A percentile compares a stretch with the other conserved stretches of the same genome.
phyloP scores from a whole-genome alignment of 2,888 invertebrate genomes.

The Vanessa cardui region DNA sequence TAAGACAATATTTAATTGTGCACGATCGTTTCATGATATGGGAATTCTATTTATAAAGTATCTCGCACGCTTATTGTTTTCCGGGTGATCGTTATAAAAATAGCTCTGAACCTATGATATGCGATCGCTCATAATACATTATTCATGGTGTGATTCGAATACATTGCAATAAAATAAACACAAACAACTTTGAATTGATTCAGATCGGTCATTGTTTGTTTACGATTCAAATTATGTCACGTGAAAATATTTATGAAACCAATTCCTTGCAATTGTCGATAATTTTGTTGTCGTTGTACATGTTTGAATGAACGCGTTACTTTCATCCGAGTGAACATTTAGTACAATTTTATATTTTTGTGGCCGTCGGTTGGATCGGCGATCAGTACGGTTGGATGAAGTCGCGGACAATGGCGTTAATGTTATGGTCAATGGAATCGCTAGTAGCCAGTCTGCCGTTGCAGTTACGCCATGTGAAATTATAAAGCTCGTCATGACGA shows the following conservation, averaged over 20 bases:
- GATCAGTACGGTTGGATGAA: constrained; percentile 29
- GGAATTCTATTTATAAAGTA: constrained; percentile 40
- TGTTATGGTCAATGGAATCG: constrained; percentile 19
- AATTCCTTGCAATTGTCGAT: constrained; percentile 33
- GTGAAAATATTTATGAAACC: constrained; percentile 49
- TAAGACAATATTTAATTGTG: neutral
- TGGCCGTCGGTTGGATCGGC: constrained; percentile 25
- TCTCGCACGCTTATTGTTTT: constrained; percentile 44
- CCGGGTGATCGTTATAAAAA: constrained; percentile 45
- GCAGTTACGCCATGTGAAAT: constrained; percentile 36
- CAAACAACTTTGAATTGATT: constrained; percentile 41
- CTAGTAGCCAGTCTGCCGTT: constrained; percentile 52
- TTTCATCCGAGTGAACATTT: constrained; percentile 18
- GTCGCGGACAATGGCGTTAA: constrained; percentile 28
- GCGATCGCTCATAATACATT: constrained; percentile 33
- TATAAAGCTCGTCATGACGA: constrained; percentile 52
- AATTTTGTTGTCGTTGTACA: constrained; percentile 17
- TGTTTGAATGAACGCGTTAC: constrained; percentile 13
- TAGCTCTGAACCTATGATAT: constrained; percentile 36
- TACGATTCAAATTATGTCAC: constrained; percentile 52
- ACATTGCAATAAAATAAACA: constrained; percentile 31
- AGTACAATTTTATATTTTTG: constrained; percentile 28
- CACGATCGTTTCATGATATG: constrained; percentile 1
- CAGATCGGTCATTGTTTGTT: constrained; percentile 53
- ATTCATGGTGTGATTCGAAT: constrained; percentile 33